phyloP scores from a whole-genome alignment of 2,113 vertebrate species.

The Syrrhaptes paradoxus region DNA sequence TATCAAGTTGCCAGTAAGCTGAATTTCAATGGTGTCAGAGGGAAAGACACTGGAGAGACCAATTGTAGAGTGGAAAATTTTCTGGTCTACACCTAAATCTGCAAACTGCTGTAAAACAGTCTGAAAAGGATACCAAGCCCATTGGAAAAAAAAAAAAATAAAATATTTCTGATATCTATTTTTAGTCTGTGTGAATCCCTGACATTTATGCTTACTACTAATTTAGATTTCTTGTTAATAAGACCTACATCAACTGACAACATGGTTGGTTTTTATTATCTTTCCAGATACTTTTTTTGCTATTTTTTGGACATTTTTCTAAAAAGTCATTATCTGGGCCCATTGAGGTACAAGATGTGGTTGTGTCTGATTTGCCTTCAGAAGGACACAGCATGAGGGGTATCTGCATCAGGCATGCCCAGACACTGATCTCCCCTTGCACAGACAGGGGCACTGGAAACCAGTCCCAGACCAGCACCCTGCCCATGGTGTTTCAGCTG shows the following conservation, averaged over 20 bases:
- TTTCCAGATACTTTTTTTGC: neutral
- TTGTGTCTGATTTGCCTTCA: neutral
- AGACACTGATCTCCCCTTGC: neutral
- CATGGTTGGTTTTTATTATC: neutral
- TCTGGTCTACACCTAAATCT: neutral
- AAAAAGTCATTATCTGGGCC: neutral
- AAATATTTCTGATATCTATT: neutral
- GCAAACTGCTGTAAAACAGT: neutral
- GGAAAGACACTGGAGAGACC: neutral
- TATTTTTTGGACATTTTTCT: neutral
- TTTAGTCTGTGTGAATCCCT: neutral
- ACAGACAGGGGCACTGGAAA: neutral
- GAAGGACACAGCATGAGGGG: neutral
- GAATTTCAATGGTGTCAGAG: neutral
- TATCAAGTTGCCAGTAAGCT: neutral
- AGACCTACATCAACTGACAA: neutral
- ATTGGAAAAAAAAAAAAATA: neutral
- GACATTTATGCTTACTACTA: neutral
- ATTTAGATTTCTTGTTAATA: neutral
- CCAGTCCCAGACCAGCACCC: neutral
- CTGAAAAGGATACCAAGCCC: neutral
- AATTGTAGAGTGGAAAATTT: neutral
- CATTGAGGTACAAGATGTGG: neutral
- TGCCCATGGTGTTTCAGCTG: neutral
- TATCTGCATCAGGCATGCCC: rapidly evolving